Evolutionary conservation across 37 sponge, comb jelly and placozoan species (phyloP).

Genomic region (Haliclona indistincta): DNA sequence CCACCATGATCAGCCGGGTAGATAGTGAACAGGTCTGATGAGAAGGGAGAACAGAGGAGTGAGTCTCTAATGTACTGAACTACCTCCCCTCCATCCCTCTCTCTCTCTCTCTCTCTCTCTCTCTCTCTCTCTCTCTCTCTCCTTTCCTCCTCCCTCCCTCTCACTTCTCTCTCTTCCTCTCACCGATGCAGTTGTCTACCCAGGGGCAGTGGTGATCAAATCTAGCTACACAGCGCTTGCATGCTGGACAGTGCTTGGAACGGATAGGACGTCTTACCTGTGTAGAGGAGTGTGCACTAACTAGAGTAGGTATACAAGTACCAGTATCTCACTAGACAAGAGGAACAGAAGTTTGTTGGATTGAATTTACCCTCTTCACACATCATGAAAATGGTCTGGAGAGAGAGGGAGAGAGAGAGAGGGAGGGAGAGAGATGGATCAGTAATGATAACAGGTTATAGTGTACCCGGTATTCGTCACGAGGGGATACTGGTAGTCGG

Average conservation of each 20-base stretch:
- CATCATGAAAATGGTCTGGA: conserved; percentile 57
- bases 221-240: conserved; percentile 89
- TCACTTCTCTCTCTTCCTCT: conserved; percentile 4
- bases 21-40: conserved; percentile 46
- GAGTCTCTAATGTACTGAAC: not conserved
- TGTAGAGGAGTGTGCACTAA: not conserved
- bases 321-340: conserved; percentile 79
- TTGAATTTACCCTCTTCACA: conserved; percentile 72
- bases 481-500: conserved; percentile 5
- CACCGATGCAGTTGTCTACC: conserved; percentile 91
- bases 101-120: not conserved
- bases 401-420: not conserved
- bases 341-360: conserved; percentile 71
- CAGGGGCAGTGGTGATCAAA: conserved; percentile 98
- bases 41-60: not conserved
- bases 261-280: conserved; percentile 83
- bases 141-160: not conserved
- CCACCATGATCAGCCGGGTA: conserved; percentile 42
- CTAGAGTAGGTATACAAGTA: not conserved
- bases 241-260: conserved; percentile 93
- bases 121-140: not conserved
- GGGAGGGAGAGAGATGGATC: not conserved
- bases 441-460: not conserved
- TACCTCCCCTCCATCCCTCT: not conserved
- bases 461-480: conserved; percentile 41